Evolutionary conservation across 92 coral and sea anemone species (phyloP).

Genomic region (Palythoa caribaeorum): DNA sequence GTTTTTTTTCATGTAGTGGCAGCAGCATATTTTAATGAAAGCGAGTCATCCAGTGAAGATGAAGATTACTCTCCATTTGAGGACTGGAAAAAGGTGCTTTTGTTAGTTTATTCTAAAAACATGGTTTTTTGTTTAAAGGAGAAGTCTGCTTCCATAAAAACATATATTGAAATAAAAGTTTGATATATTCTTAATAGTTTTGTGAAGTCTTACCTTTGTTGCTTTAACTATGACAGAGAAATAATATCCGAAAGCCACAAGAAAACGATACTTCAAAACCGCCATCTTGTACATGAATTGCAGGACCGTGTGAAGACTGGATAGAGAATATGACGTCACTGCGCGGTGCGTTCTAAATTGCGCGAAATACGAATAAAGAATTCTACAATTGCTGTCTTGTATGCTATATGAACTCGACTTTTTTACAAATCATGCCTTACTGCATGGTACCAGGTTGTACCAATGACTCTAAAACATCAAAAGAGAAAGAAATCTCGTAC

Average conservation of each 20-base stretch:
- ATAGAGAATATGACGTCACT: background rate
- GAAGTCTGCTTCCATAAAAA: background rate
- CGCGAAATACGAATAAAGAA: slow-evolving; percentile 9
- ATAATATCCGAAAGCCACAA: slow-evolving; percentile 36
- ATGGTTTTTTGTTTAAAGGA: background rate
- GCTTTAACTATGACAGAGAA: slow-evolving; percentile 20
- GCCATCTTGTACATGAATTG: slow-evolving; percentile 40
- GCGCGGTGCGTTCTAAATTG: background rate
- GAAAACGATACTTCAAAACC: slow-evolving; percentile 34
- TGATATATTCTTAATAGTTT: background rate
- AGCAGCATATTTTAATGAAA: slow-evolving; percentile 98
- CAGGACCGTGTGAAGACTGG: slow-evolving; percentile 36
- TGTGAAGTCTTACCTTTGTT: slow-evolving; percentile 39
- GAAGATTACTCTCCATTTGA: slow-evolving; percentile 95
- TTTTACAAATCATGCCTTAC: slow-evolving; percentile 14
- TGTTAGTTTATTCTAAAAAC: background rate
- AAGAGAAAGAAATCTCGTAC: slow-evolving; percentile 20
- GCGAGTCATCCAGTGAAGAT: slow-evolving; percentile 93
- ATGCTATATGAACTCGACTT: background rate
- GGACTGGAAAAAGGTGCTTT: slow-evolving; percentile 96
- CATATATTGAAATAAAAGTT: background rate
- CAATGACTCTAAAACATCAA: slow-evolving; percentile 7
- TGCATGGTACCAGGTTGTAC: slow-evolving; percentile 18
- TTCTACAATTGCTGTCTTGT: background rate
- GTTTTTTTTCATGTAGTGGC: slow-evolving; percentile 70